Evolutionary conservation across 2,113 vertebrate species (phyloP), one percentile per base, ranked within the genome.

Genomic region (Thoracochromis brauschi): DNA sequence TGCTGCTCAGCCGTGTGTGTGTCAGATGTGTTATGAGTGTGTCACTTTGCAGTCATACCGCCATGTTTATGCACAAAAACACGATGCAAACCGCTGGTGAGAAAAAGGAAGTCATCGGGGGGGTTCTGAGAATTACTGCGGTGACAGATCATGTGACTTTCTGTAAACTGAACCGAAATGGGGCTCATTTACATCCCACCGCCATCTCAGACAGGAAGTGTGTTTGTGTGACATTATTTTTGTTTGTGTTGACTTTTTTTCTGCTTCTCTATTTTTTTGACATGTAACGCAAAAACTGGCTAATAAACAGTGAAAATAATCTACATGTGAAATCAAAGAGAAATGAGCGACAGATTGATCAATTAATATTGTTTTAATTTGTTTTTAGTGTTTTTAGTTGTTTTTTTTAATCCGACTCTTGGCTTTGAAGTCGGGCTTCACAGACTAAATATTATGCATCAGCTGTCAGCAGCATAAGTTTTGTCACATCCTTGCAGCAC

Each of bases 121-220:
- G 45, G 73, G 57, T 94, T 94, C 90, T 93, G 87, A 92, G 93
- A 93, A 93, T 88, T 26, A 3, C 26, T 5, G 68, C 4, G 86
- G 90, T 84, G 17, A 58, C 65, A 3, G 11, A 45, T 63, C 93
- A 93, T 85, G 92, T 93, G 93, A 94, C 86, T 92, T 89, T 53
- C 90, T 91, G 90, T 84, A 93, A 94, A 12, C 82, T 13, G 14
- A 31, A 84, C 90, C 78, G 2, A 58, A 78, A 51, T 42, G 51
- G 16, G 3, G 21, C 88, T 89, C 24, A 85, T 94, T 92, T 92
- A 38, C 91, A 92, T 87, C 86, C 33, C 7, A 29, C 31, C 6
- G 2, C 42, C 63, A 14, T 42, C 53, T 35, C 29, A 38, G 21
- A 17, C 35, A 51, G 51, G 51, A 53, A 35, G 53, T 47, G 47